These are phyloP conservation scores for Rapana venosa DNA, from an alignment of 2,888 invertebrate species.

Conservation along the genomic window DNA sequence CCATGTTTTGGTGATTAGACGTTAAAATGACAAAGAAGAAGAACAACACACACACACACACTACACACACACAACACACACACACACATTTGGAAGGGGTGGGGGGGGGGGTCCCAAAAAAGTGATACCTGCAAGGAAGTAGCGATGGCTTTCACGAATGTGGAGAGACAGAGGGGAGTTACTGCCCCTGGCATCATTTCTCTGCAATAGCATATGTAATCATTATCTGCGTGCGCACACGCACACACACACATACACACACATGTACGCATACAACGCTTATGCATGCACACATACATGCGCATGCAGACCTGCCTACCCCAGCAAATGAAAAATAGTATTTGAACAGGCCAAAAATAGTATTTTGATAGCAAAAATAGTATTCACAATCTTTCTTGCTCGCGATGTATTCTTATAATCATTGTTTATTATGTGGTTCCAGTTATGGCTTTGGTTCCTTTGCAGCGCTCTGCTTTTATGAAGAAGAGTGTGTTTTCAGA, in stretches of 20 bases:
- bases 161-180: conserved; percentile 80
- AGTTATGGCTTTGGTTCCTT: no score
- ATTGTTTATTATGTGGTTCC: no score
- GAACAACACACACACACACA: neutral
- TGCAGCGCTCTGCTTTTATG: no score
- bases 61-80: neutral
- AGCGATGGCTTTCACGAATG: conserved; percentile 72
- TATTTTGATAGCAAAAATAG: neutral
- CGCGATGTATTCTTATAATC: no score
- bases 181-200: conserved; percentile 85
- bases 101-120: no score
- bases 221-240: conserved; percentile 27
- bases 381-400: no score
- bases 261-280: neutral
- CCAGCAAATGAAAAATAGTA: no score
- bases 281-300: neutral
- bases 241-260: conserved; percentile 24
- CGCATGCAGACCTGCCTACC: neutral
- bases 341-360: no score
- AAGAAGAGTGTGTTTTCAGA: no score
- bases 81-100: conserved; percentile 7
- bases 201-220: conserved; percentile 65
- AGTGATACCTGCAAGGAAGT: conserved; percentile 64
- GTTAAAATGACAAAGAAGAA: neutral
- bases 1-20: no score